These are phyloP conservation scores for Podarcis siculus DNA, from an alignment of 2,797 vertebrate species.

Conservation along the genomic window DNA sequence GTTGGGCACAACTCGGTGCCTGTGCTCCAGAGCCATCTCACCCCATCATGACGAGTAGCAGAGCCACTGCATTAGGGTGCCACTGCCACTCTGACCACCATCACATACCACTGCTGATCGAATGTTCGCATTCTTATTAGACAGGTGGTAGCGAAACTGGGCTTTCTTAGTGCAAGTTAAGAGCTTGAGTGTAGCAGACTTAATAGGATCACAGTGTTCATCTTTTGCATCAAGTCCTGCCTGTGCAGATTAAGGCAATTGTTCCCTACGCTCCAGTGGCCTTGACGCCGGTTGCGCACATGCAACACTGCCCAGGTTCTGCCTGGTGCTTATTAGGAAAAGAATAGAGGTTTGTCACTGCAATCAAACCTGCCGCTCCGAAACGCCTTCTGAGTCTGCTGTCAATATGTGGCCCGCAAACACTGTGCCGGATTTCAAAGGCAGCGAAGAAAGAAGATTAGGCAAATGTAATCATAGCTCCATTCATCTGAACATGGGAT, in stretches of 20 bases:
- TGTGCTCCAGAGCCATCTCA: too few relatives aligned
- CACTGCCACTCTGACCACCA: too few relatives aligned
- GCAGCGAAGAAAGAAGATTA: neutral
- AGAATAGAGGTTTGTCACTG: neutral
- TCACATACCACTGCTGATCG: too few relatives aligned
- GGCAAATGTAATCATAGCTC: constrained; percentile 25
- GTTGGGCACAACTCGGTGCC: too few relatives aligned
- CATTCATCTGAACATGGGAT: neutral
- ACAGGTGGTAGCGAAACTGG: neutral
- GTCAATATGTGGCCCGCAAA: neutral
- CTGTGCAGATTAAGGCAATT: neutral
- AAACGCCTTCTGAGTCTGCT: neutral
- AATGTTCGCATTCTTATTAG: too few relatives aligned
- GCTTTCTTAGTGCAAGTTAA: neutral
- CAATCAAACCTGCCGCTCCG: neutral
- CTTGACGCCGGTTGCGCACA: neutral
- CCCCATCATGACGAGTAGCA: too few relatives aligned
- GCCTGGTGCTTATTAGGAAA: neutral
- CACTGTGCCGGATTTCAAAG: neutral
- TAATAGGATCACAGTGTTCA: neutral
- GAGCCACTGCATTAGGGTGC: too few relatives aligned
- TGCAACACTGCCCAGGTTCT: neutral
- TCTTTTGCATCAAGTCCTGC: neutral
- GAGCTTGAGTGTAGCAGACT: neutral
- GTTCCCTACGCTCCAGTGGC: neutral